A percentile compares a stretch with the other conserved stretches of the same genome.
Conservation (phyloP, 2,797 vertebrate species). For the Pangasius sanitwongsei region DNA sequence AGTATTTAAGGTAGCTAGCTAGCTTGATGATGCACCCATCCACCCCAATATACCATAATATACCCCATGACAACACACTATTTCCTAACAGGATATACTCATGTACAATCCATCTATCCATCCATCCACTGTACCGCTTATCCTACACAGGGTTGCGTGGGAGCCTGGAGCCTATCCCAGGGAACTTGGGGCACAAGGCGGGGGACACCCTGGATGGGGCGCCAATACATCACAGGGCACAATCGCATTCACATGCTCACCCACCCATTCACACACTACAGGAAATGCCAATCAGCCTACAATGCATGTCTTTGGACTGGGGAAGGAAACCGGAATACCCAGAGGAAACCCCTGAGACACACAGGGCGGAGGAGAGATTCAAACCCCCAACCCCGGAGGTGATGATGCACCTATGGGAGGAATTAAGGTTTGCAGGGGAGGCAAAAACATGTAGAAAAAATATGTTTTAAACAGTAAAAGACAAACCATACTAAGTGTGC, state of each 20-base stretch:
- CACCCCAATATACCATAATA: background rate
- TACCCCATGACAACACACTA: background rate
- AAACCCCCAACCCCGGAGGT: too few species aligned
- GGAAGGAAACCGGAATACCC: too few species aligned
- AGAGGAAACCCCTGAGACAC: too few species aligned
- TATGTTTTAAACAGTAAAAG: background rate
- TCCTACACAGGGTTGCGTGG: background rate
- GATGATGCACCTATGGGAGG: background rate
- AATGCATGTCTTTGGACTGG: too few species aligned
- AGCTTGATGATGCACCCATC: background rate
- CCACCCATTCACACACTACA: too few species aligned
- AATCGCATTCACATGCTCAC: too few species aligned
- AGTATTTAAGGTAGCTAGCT: background rate
- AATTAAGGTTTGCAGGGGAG: background rate
- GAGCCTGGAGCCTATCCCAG: too few species aligned
- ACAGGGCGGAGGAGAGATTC: too few species aligned
- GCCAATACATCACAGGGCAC: too few species aligned
- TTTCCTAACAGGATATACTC: background rate
- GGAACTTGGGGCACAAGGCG: too few species aligned
- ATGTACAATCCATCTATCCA: background rate
- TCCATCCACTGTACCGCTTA: background rate
- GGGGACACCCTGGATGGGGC: too few species aligned
- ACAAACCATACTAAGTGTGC: background rate
- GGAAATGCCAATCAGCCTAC: too few species aligned
- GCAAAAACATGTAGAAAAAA: background rate